These are phyloP conservation scores for Craniophora ligustri DNA, from an alignment of 2,888 invertebrate species.

Conservation along the genomic window DNA sequence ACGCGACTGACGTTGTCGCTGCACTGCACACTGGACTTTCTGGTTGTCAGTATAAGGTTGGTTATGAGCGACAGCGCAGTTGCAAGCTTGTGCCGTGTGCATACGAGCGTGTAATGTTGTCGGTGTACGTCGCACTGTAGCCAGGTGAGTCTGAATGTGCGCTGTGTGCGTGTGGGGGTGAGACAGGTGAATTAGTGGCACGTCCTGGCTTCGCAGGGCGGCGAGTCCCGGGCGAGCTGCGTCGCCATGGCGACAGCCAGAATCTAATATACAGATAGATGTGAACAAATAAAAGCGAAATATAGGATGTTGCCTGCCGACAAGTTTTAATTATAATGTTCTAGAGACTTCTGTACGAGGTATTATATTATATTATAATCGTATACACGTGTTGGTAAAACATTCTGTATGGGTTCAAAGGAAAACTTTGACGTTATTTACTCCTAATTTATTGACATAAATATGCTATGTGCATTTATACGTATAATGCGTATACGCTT, in stretches of 20 bases:
- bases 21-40: constrained; percentile 55
- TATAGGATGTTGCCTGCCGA: constrained; percentile 53
- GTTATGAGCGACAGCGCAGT: constrained; percentile 53
- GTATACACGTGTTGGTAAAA: too few relatives aligned
- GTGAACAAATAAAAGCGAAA: constrained; percentile 68
- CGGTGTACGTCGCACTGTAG: constrained; percentile 63
- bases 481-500: too few relatives aligned
- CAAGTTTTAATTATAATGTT: constrained; percentile 52
- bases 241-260: constrained; percentile 79
- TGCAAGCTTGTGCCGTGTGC: constrained; percentile 70
- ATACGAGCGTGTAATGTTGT: constrained; percentile 70
- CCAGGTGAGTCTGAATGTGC: constrained; percentile 57
- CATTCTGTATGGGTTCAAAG: not conserved
- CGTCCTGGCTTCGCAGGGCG: constrained; percentile 69
- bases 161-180: constrained; percentile 63
- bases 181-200: constrained; percentile 76
- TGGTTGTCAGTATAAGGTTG: constrained; percentile 62
- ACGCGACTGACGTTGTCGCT: constrained; percentile 35
- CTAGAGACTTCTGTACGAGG: constrained; percentile 16
- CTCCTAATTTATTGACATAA: not conserved
- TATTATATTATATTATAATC: constrained; percentile 23
- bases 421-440: constrained; percentile 13
- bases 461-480: too few relatives aligned
- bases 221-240: constrained; percentile 73
- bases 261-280: constrained; percentile 68